Base-by-base conservation (phyloP, 2,113 vertebrate species). In the Aphelocoma coerulescens region DNA sequence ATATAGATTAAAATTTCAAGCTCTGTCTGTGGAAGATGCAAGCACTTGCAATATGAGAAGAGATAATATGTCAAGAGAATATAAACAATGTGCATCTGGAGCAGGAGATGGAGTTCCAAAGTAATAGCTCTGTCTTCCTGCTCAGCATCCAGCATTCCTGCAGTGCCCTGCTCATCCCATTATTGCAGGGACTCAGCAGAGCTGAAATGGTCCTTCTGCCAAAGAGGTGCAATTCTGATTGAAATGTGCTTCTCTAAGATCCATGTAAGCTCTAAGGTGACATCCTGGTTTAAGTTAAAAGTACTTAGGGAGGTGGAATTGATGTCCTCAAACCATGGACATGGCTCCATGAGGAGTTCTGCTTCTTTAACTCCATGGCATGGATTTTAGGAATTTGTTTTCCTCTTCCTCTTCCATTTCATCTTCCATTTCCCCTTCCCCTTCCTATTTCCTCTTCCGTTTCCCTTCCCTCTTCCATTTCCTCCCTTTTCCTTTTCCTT, bases 1-100 rank as follows among this genome's bases (percentile, higher is more conserved):
- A 58, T 77, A 37, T 55, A 33, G 84, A 96, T 96, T 94, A 96
- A 95, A 96, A 11, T 96, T 95, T 96, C 69, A 96, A 88, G 62
- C 81, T 91, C 62, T 66, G 37, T 68, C 78, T 89, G 73, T 24
- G 89, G 75, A 76, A 93, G 85, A 95, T 57, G 87, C 80, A 87
- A 89, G 52, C 89, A 8, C 81, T 85, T 89, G 73, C 93, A 88
- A 73, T 89, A 77, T 24, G 30, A 85, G 65, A 7, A 74, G 59
- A 95, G 78, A 51, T 33, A 51, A 89, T 66, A 78, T 61, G 85
- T 91, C 93, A 96, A 54, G 78, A 89, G 94, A 88, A 89, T 75
- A 62, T 59, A 44, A 96, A 88, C 89, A 68, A 13, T 2, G n/a
- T 68, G 11, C 80, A 79, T 72, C 69, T 94, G 24, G 17, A 93